Conservation (phyloP, 2,113 vertebrate species). For the Podarcis raffonei region DNA sequence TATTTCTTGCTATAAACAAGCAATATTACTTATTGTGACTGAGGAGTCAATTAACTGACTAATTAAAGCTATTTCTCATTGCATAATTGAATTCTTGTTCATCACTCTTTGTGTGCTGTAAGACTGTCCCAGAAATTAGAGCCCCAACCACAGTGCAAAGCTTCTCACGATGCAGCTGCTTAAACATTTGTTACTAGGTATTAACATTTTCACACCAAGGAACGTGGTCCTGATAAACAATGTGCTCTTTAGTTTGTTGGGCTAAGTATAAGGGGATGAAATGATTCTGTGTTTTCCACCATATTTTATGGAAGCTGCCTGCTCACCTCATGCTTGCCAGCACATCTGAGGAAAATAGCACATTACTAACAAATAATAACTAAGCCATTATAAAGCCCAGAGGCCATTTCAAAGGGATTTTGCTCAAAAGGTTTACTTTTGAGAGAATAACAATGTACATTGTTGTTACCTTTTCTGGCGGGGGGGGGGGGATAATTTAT, state of each 20-base stretch:
- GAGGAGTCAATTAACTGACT: conserved; percentile 67
- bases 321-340: neutral
- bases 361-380: no score
- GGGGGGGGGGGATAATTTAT: no score
- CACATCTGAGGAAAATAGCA: no score
- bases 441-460: no score
- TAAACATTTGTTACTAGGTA: neutral
- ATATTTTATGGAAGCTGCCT: neutral
- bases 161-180: neutral
- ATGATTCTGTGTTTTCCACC: neutral
- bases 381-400: no score
- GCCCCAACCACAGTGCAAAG: neutral
- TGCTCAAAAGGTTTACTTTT: no score
- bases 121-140: conserved; percentile 54
- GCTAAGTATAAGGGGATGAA: neutral
- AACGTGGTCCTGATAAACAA: neutral
- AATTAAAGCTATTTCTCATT: conserved; percentile 71
- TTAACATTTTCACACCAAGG: neutral
- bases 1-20: conserved; percentile 51
- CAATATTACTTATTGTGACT: conserved; percentile 60
- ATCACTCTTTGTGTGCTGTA: conserved; percentile 46
- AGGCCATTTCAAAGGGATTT: no score
- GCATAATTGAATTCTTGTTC: conserved; percentile 70
- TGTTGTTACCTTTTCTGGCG: no score
- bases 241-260: neutral